These are phyloP conservation scores for Prionailurus viverrinus DNA, from an alignment of 2,113 vertebrate genomes.

Conservation along the genomic window DNA sequence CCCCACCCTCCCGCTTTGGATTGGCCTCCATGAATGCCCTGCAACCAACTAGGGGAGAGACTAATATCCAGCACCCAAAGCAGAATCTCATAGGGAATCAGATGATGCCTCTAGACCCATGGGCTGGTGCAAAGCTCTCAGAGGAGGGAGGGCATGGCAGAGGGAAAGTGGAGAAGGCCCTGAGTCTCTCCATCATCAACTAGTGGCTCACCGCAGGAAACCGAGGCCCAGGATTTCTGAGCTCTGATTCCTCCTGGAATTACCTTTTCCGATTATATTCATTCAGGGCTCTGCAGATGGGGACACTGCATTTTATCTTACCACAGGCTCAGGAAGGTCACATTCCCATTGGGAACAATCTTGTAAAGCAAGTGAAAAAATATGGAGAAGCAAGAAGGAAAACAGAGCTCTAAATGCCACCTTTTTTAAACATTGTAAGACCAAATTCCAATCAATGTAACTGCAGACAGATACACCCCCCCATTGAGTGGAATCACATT, in stretches of 20 bases:
- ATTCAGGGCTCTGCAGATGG: not conserved
- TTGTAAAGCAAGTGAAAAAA: constrained; percentile 9
- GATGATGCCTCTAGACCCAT: rapidly evolving
- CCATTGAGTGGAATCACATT: not conserved
- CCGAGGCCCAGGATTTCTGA: not conserved
- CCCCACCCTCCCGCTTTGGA: not conserved
- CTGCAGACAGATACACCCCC: no score
- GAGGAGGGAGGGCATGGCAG: not conserved
- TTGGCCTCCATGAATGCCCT: not conserved
- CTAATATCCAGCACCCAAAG: not conserved
- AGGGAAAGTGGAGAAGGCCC: not conserved
- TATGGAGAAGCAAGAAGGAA: not conserved
- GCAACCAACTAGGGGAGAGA: not conserved
- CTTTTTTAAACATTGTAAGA: not conserved
- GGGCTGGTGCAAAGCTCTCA: not conserved
- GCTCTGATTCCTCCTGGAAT: not conserved
- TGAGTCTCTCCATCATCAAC: no score
- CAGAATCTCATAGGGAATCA: not conserved
- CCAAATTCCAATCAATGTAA: not conserved
- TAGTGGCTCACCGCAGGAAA: not conserved
- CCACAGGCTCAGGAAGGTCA: not conserved
- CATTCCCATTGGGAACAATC: not conserved
- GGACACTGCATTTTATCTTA: not conserved
- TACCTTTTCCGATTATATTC: not conserved
- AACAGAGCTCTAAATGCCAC: not conserved